Evolutionary conservation across 2,797 vertebrate species (phyloP).

Genomic region (Borostomias antarcticus): DNA sequence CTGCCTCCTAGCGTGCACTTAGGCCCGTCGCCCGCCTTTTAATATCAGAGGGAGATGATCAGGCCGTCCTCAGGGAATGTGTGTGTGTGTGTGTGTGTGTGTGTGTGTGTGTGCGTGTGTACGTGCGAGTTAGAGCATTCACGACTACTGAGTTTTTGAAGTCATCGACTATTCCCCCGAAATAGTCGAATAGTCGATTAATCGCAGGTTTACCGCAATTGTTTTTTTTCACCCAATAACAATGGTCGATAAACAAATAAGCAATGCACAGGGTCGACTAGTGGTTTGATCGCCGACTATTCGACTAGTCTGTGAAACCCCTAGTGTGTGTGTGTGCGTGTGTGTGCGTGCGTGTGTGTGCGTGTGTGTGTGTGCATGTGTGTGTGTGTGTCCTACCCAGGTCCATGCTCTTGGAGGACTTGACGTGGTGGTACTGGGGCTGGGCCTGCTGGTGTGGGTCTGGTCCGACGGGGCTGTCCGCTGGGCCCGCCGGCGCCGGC

Average conservation of each 20-base stretch:
- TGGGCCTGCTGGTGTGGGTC: constrained; percentile 53
- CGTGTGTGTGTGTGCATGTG: constrained; percentile 3
- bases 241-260: too few species aligned
- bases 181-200: too few species aligned
- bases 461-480: constrained; percentile 52
- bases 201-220: too few species aligned
- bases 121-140: too few species aligned
- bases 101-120: not conserved
- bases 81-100: not conserved
- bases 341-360: constrained; percentile 19
- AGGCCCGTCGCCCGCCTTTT: constrained; percentile 49
- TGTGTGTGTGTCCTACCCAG: constrained; percentile 82
- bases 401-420: constrained; percentile 97
- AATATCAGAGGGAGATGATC: constrained; percentile 46
- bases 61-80: not conserved
- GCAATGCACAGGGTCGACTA: too few species aligned
- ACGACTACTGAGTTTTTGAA: too few species aligned
- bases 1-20: constrained; percentile 52
- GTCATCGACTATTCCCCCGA: too few species aligned
- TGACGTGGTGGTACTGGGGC: constrained; percentile 85
- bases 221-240: too few species aligned
- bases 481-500: constrained; percentile 43
- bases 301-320: too few species aligned
- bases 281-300: too few species aligned
- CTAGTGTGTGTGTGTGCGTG: not conserved